Conservation (phyloP, 2,113 vertebrate genomes). For the Ciconia stormi region DNA sequence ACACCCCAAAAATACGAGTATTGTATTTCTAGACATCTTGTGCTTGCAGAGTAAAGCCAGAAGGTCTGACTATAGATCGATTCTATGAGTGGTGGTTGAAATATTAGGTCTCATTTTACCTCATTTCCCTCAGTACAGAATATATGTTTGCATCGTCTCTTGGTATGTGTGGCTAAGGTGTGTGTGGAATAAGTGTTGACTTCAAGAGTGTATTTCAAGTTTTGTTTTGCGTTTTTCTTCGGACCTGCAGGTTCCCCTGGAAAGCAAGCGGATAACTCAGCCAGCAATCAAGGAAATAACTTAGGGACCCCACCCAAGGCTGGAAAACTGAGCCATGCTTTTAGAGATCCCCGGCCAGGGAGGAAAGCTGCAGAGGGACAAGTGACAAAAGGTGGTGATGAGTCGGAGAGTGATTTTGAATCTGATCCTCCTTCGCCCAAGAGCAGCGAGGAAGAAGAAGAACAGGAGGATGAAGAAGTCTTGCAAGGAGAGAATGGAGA, state of each 20-base stretch:
- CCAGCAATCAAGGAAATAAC: slow-evolving; percentile 1
- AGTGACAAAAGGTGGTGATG: slow-evolving; percentile 69
- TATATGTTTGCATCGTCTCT: neutral
- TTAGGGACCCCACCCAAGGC: slow-evolving; percentile 17
- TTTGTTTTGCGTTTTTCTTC: slow-evolving; percentile 48
- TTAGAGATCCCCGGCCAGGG: slow-evolving; percentile 72
- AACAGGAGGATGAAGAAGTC: slow-evolving; percentile 87
- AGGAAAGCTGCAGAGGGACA: slow-evolving; percentile 66
- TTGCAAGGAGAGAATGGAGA: slow-evolving; percentile 87
- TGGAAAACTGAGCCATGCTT: slow-evolving; percentile 50
- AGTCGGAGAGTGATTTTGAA: slow-evolving; percentile 96
- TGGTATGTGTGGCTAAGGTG: neutral
- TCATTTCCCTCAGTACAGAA: neutral
- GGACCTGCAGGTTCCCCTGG: slow-evolving; percentile 76
- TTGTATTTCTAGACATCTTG: neutral
- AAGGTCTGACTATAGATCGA: neutral
- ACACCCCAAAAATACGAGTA: neutral
- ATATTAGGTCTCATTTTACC: neutral
- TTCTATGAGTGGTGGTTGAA: neutral
- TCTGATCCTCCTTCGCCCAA: slow-evolving; percentile 94
- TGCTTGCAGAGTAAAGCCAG: neutral
- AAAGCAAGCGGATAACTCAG: slow-evolving; percentile 52
- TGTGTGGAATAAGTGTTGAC: neutral
- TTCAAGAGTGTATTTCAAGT: neutral
- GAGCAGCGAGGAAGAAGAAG: slow-evolving; percentile 94